Base-by-base conservation (phyloP, 2,113 vertebrate species). In the Promerops cafer region DNA sequence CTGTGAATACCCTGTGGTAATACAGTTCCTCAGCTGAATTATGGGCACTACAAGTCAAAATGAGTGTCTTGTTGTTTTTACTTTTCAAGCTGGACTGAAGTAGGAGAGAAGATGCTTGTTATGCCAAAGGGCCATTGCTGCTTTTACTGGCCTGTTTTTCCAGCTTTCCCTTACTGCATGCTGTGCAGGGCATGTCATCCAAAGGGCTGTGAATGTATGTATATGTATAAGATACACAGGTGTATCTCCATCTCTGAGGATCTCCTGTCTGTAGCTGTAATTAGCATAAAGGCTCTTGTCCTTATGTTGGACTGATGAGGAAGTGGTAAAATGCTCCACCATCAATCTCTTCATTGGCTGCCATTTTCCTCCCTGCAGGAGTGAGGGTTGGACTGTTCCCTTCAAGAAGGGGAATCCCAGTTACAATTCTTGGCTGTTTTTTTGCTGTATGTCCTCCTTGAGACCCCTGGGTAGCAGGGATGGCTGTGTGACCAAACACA, bases 161-260 rank as follows among this genome's bases (percentile, higher is more conserved):
- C 18, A 37, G 7, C 37, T 59, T 64, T 60, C 54, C 21, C 44
- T 75, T 83, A 7, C 4, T 52, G 59, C 14, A 28, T 52, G 24
- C 37, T 42, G 47, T 52, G 47, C 37, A 53, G 28, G 49, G 21
- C 33, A 26, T 54, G 28, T 35, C 1, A 2, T 42, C 65, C 45
- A 13, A 56, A 84, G 30, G 33, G 6, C 4, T 80, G 0, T 52
- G 23, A 39, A 27, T 47, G 19, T 8, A 5, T 23, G 2, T 33
- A 0, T 27, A 2, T 57, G 6, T 37, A 3, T 57, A 24, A 47
- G 16, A 22, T 61, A 24, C 7, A 7, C 2, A 28, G 52, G 4
- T 45, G 8, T 30, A 7, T 23, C 4, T 42, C 8, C 42, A 50
- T 28, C 49, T 59, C 30, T 49, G 70, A 69, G 31, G 31, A 19